Base-by-base conservation (phyloP, 2,113 vertebrate species). In the Cromileptes altivelis region DNA sequence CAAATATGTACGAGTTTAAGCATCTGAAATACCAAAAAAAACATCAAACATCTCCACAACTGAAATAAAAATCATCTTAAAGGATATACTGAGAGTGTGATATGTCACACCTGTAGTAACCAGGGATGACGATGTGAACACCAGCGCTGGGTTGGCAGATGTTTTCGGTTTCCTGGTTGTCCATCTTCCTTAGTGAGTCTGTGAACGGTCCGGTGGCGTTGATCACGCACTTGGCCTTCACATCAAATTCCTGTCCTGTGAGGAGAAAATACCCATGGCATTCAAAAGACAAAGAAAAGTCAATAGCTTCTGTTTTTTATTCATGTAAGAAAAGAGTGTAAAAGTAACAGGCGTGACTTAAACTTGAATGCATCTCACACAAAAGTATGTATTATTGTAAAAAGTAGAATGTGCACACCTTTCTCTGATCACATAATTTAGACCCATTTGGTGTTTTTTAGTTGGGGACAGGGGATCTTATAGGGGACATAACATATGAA, bases 131-230 rank as follows among this genome's bases (percentile, higher is more conserved):
- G 18, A 99, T 98, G 67, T 99, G 98, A n/a, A 99, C 98, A 0
- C 98, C 98, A 0, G 98, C 98, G 0, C 98, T 99, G 0, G 98
- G 96, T 91, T 99, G 98, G 84, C 98, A 99, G 95, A 99, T 99
- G 85, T 97, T 96, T 0, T 80, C 0, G 0, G 92, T 94, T 0
- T 95, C 40, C 91, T 96, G 83, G 88, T 97, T 94, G 88, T 99
- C 98, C 98, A 99, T 99, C 94, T 97, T 97, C 91, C 98, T 97
- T 90, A 99, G 91, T 0, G 96, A 94, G 93, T 99, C 98, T 3
- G 98, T 99, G 96, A 99, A 99, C 10, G 98, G 98, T 19, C 98
- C 98, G 0, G 98, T 99, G 63, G 98, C 98, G 57, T 99, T 99
- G 95, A 99, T 98, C 90, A 99, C 97, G 86, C 98, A 99, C 90